These are phyloP conservation scores for Gymnosoma rotundatum DNA, from an alignment of 2,888 invertebrate species.

Conservation along the genomic window DNA sequence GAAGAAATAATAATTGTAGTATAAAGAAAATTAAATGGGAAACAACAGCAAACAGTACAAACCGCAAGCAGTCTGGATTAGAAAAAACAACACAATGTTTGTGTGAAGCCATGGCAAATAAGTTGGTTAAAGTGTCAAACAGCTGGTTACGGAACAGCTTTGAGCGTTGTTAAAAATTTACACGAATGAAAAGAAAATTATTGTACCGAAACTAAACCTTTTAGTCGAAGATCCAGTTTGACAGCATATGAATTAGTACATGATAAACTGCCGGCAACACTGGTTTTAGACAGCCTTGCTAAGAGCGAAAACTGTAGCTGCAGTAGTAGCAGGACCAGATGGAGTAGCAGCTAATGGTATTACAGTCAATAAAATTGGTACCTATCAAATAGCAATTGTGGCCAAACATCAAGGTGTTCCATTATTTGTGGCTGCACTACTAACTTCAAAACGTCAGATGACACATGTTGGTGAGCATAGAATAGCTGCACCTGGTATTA, in stretches of 20 bases:
- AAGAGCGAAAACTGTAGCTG: slow-evolving; percentile 91
- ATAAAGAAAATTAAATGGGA: no score
- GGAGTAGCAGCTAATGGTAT: slow-evolving; percentile 98
- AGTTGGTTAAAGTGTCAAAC: slow-evolving; percentile 83
- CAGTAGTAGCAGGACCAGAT: slow-evolving; percentile 99
- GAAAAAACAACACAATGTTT: no score
- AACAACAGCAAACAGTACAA: no score
- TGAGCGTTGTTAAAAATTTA: slow-evolving; percentile 95
- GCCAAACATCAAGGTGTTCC: slow-evolving; percentile 95
- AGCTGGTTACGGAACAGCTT: slow-evolving; percentile 98
- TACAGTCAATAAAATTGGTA: slow-evolving; percentile 99
- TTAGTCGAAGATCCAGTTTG: slow-evolving; percentile 97
- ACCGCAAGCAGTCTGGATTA: no score
- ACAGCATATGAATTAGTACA: slow-evolving; percentile 97
- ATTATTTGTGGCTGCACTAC: slow-evolving; percentile 97
- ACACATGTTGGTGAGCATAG: slow-evolving; percentile 92
- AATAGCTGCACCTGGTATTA: slow-evolving; percentile 95
- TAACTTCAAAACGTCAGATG: slow-evolving; percentile 95
- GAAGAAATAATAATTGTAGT: no score
- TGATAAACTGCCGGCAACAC: slow-evolving; percentile 94
- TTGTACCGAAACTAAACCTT: slow-evolving; percentile 98
- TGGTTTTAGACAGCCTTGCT: slow-evolving; percentile 97
- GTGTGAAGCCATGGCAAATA: no score
- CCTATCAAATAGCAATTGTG: slow-evolving; percentile 96
- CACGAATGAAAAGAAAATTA: slow-evolving; percentile 88